phyloP scores from a whole-genome alignment of 2,888 invertebrate genomes.

The Caenorhabditis virilis region DNA sequence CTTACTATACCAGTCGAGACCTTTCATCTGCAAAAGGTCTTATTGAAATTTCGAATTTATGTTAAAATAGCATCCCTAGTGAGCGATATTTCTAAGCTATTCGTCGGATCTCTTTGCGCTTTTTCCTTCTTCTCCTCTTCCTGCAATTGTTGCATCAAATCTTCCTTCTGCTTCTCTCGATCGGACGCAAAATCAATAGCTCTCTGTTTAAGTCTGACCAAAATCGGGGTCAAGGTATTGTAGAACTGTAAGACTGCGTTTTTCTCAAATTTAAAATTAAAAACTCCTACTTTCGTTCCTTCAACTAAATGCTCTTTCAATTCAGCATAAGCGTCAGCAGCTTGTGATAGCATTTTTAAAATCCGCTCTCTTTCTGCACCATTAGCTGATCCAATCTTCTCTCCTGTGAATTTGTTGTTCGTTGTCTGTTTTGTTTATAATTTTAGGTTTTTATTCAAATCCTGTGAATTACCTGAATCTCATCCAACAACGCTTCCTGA shows the following conservation, averaged over 20 bases:
- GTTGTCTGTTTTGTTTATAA: constrained; percentile 63
- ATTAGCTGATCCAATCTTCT: constrained; percentile 74
- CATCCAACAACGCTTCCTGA: constrained; percentile 77
- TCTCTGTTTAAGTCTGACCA: constrained; percentile 94
- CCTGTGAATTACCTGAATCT: constrained; percentile 72
- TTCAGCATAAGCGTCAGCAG: constrained; percentile 89
- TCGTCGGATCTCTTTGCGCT: no score
- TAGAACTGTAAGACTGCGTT: constrained; percentile 74
- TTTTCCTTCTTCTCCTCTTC: no score
- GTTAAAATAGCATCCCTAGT: no score
- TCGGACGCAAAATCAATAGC: constrained; percentile 97
- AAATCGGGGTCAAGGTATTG: constrained; percentile 77
- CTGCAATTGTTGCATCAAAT: constrained; percentile 91
- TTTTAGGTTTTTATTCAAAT: background rate
- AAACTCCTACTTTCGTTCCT: constrained; percentile 83
- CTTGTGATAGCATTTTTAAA: constrained; percentile 80
- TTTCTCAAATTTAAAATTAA: background rate
- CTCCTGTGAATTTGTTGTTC: constrained; percentile 75
- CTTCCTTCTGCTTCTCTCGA: constrained; percentile 97
- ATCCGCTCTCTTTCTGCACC: constrained; percentile 69
- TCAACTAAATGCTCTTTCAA: constrained; percentile 88
- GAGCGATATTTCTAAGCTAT: no score
- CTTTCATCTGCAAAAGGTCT: no score
- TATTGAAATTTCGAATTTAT: no score
- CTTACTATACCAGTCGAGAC: no score